A percentile compares a stretch with the other conserved stretches of the same genome.
phyloP scores from a whole-genome alignment of 2,113 vertebrate species.

The Lophius piscatorius region DNA sequence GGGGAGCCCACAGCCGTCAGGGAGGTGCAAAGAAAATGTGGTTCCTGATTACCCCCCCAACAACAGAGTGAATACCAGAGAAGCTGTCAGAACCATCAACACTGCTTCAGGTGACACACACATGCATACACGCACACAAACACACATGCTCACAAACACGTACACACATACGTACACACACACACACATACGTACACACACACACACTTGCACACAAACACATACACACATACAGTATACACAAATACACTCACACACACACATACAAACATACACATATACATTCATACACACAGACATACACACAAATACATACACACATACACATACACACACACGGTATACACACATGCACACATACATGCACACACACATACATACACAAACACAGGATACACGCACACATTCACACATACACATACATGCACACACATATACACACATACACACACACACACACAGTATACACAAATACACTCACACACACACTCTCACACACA shows the following conservation, averaged over 20 bases:
- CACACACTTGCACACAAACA: not conserved
- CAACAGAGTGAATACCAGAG: slow-evolving; percentile 82
- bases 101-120: slow-evolving; percentile 81
- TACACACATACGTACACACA: not conserved
- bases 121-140: slow-evolving; percentile 17
- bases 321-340: not conserved
- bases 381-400: not conserved
- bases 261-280: too few relatives aligned
- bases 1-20: slow-evolving; percentile 70
- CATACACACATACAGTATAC: too few relatives aligned
- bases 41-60: slow-evolving; percentile 82
- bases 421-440: too few relatives aligned
- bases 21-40: slow-evolving; percentile 79
- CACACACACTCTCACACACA: not conserved
- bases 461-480: not conserved
- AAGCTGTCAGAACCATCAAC: slow-evolving; percentile 82
- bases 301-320: too few relatives aligned
- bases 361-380: too few relatives aligned
- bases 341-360: too few relatives aligned
- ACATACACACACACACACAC: not conserved
- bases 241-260: not conserved
- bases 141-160: too few relatives aligned
- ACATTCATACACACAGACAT: not conserved
- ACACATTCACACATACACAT: not conserved
- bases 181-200: not conserved